These are phyloP conservation scores for Antrozous pallidus DNA, from an alignment of 2,797 vertebrate species.

Conservation along the genomic window DNA sequence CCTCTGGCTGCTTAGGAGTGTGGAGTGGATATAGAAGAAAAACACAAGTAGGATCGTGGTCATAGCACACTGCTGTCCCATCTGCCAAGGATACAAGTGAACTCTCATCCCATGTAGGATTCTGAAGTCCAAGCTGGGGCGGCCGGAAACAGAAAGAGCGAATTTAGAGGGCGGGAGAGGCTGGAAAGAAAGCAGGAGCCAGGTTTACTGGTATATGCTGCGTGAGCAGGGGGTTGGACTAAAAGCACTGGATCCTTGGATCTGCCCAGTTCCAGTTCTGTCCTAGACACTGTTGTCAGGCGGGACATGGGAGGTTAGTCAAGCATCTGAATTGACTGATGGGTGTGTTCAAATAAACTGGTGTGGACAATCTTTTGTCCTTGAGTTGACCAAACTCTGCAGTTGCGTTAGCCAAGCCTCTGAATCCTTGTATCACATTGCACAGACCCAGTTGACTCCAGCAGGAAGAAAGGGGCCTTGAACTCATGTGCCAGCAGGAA, in stretches of 20 bases:
- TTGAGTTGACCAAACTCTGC: background rate
- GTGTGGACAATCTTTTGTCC: background rate
- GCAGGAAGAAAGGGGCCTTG: background rate
- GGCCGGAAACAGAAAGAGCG: background rate
- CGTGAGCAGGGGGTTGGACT: background rate
- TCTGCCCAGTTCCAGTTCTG: background rate
- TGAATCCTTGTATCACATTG: background rate
- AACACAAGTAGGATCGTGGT: background rate
- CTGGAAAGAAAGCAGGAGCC: background rate
- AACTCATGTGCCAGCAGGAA: background rate
- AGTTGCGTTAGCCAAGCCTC: background rate
- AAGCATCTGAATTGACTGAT: background rate
- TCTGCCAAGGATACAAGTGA: background rate
- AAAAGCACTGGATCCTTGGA: background rate
- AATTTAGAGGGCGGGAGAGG: background rate
- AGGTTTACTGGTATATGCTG: background rate
- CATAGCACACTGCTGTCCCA: fast-evolving
- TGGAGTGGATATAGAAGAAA: background rate
- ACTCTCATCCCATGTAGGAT: no score
- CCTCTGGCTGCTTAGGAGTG: background rate
- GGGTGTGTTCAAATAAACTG: background rate
- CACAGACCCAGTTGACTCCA: background rate
- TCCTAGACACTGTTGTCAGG: background rate
- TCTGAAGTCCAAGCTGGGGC: background rate
- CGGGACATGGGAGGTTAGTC: background rate